Base-by-base conservation (phyloP, 2,113 vertebrate genomes). In the Scartelaos histophorus region DNA sequence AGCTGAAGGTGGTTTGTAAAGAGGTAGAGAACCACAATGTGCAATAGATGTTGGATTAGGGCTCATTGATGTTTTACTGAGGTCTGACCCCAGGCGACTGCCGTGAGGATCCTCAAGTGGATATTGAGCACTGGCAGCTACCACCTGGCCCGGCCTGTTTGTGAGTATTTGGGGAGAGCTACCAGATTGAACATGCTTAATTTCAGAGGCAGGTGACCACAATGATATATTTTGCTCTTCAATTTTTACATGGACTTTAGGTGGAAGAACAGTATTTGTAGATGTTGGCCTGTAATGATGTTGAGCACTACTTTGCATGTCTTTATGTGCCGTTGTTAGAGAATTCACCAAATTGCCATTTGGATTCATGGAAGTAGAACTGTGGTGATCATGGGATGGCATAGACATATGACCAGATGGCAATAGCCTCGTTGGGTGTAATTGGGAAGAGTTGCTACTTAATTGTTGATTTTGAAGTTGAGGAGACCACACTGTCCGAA, bases 271-370 rank as follows among this genome's bases (percentile, higher is more conserved):
- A 35, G 34, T 34, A 64, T 64, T 64, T 19, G 34, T 29, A 13
- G 24, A 7, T 11, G 61, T n/a, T 64, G 61, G 17, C 43, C 34
- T 64, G 35, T 64, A 38, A 21, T 21, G 3, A 61, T 17, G 58
- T 61, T 61, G 58, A 64, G 61, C 10, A 38, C 29, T 34, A 38
- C 29, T 62, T 62, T 62, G 60, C 15, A 62, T 62, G 22, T 58
- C 22, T 15, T 58, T 25, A 19, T 64, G 19, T 43, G 61, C 16
- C 5, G 17, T 38, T 38, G 19, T n/a, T 38, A 64, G 7, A 9
- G 61, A 64, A 5, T 64, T 11, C 11, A 38, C 34, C 7, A 64
- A 19, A 38, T 13, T 21, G 19, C 1, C 7, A 35, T 43, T 64
- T 38, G 61, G 34, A 38, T 64, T n/a, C 1, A 12, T 21, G 19